Base-by-base conservation (phyloP, 2,113 vertebrate species). In the Limnothrissa miodon region DNA sequence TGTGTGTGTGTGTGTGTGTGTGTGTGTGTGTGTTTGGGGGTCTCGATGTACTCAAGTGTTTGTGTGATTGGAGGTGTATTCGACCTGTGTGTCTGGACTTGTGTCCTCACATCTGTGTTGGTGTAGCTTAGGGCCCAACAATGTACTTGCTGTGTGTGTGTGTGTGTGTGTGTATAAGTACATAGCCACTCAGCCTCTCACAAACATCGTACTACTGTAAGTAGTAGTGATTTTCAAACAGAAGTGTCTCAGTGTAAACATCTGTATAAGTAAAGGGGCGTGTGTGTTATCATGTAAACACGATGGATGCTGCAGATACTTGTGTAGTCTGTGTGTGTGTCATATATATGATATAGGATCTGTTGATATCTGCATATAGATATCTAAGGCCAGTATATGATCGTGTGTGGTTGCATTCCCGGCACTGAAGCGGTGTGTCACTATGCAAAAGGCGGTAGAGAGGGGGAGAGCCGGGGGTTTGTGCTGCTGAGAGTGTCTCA, bases 1-100 rank as follows among this genome's bases (percentile, higher is more conserved):
- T 78, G 80, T 74, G 39, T 82, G 80, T 36, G 33, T 81, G 80
- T 56, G 36, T 45, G 59, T 82, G 81, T 70, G 4, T 70, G 46
- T 78, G 21, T 81, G 39, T 66, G 59, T 45, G 42, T 70, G n/a
- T 56, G n/a, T n/a, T n/a, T n/a, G n/a, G n/a, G n/a, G n/a, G n/a
- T 84, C 17, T 36, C 13, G 70, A n/a, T 19, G 21, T 46, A 10
- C 17, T 15, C 42, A 62, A 23, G 56, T 66, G 51, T 21, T 15
- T 25, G 25, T 66, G 56, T 33, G 80, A 19, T n/a, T 59, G 51
- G 79, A n/a, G 48, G 45, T 39, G 39, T 45, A 46, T 81, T 33
- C 46, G 45, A 36, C 10, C 13, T 78, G 39, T 79, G 45, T 45
- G 19, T 53, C 13, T 42, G 11, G 51, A n/a, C 51, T 23, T 66